A percentile compares a stretch with the other conserved stretches of the same genome.
Conservation (phyloP, 2,113 vertebrate species). For the Hemiprocne comata region DNA sequence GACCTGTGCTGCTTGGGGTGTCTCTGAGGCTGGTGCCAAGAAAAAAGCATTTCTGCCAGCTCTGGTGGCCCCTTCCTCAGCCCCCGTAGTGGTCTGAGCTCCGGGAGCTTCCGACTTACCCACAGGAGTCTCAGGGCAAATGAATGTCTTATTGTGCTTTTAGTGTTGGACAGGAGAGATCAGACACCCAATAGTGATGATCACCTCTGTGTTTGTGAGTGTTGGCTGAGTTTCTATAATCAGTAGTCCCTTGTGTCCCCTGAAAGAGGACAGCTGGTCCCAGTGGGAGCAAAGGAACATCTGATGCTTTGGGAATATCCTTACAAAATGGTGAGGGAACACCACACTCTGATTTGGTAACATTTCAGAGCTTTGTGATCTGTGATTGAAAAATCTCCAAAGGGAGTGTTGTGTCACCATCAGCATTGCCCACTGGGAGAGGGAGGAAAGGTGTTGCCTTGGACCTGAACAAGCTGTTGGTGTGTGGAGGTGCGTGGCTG, state of each 20-base stretch:
- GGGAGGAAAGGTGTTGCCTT: neutral
- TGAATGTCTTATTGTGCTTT: neutral
- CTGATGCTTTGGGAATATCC: neutral
- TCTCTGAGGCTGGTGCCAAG: neutral
- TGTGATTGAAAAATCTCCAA: neutral
- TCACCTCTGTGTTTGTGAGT: neutral
- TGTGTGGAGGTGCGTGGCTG: neutral
- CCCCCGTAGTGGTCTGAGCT: neutral
- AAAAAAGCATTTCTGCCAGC: neutral
- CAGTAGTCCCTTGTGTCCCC: neutral
- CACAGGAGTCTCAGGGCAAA: neutral
- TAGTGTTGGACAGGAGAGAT: neutral
- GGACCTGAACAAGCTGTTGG: neutral
- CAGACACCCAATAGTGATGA: neutral
- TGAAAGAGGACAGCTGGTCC: neutral
- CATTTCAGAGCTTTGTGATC: neutral
- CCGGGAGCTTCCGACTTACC: neutral
- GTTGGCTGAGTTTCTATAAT: neutral
- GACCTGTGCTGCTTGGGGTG: neutral
- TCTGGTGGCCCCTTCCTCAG: neutral
- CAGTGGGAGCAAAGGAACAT: neutral
- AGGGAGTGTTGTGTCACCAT: neutral
- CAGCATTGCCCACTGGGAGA: neutral
- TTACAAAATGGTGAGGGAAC: neutral
- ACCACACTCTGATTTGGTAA: neutral